A percentile compares a stretch with the other conserved stretches of the same genome.
These are phyloP conservation scores for Eledone cirrhosa DNA, from an alignment of 2,888 invertebrate genomes.

Conservation along the genomic window DNA sequence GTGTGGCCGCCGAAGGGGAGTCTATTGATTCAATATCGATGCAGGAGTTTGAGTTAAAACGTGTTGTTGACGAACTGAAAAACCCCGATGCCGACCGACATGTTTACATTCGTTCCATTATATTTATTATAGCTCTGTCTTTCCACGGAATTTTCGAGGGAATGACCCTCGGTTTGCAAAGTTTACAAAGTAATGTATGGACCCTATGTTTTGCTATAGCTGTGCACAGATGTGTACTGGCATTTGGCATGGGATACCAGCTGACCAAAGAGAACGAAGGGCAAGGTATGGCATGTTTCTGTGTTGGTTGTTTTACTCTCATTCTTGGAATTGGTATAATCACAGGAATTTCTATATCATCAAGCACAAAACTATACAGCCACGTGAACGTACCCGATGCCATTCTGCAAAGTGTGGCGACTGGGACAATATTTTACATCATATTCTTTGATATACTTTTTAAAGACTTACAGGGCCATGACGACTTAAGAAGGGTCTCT, in stretches of 20 bases:
- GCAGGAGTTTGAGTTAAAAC: constrained; percentile 50
- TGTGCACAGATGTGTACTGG: constrained; percentile 54
- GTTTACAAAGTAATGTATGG: constrained; percentile 55
- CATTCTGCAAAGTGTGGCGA: constrained; percentile 56
- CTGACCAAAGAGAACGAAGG: constrained; percentile 52
- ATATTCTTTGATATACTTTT: constrained; percentile 60
- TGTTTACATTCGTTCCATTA: constrained; percentile 54
- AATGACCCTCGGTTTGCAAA: constrained; percentile 56
- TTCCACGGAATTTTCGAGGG: constrained; percentile 61
- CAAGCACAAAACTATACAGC: constrained; percentile 54
- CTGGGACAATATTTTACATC: constrained; percentile 59
- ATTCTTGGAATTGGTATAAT: constrained; percentile 56
- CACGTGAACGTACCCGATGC: constrained; percentile 58
- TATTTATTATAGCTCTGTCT: constrained; percentile 55
- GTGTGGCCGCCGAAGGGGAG: constrained; percentile 26
- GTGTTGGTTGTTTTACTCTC: constrained; percentile 54
- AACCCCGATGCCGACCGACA: constrained; percentile 46
- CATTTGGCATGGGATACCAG: constrained; percentile 57
- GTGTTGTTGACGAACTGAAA: constrained; percentile 54
- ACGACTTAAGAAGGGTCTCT: constrained; percentile 55
- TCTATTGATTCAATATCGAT: constrained; percentile 34
- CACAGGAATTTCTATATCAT: constrained; percentile 54
- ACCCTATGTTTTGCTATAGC: constrained; percentile 56
- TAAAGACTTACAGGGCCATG: constrained; percentile 56
- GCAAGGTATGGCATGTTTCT: constrained; percentile 52